Evolutionary conservation across 2,113 vertebrate species (phyloP).

Genomic region (Indri indri): DNA sequence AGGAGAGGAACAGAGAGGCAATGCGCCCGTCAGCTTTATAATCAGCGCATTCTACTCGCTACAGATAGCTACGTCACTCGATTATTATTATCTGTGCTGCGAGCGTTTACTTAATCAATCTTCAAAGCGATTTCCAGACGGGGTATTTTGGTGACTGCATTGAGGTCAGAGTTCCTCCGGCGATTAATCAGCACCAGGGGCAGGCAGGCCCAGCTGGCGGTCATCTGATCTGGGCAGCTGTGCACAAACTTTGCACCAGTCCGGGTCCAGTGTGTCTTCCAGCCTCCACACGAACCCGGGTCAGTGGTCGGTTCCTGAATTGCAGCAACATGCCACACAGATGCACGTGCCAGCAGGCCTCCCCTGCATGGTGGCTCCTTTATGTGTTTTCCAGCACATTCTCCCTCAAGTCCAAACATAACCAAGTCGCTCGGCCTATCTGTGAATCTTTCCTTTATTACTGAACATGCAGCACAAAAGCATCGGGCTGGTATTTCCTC

Average conservation of each 20-base stretch:
- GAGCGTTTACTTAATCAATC: constrained; percentile 59
- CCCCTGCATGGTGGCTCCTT: constrained; percentile 35
- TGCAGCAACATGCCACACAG: not conserved
- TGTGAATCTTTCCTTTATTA: constrained; percentile 68
- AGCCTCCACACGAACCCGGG: constrained; percentile 84
- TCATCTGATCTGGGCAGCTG: constrained; percentile 89
- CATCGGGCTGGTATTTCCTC: constrained; percentile 60
- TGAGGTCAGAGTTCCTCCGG: constrained; percentile 77
- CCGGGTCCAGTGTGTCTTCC: constrained; percentile 79
- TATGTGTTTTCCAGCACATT: constrained; percentile 75
- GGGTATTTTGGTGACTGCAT: constrained; percentile 74
- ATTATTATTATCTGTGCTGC: constrained; percentile 26
- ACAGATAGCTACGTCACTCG: not conserved
- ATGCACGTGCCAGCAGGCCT: constrained; percentile 34
- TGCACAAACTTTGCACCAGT: constrained; percentile 79
- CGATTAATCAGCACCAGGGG: constrained; percentile 81
- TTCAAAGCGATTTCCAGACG: constrained; percentile 76
- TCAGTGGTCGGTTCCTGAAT: constrained; percentile 88
- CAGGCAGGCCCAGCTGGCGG: constrained; percentile 84
- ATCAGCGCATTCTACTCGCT: not conserved
- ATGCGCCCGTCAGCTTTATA: rapidly evolving
- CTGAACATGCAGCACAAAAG: constrained; percentile 23
- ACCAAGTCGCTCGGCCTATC: constrained; percentile 21
- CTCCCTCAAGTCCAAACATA: constrained; percentile 70
- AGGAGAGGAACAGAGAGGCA: not conserved